Evolutionary conservation across 2,888 invertebrate species (phyloP), one percentile per base, ranked within the genome.

Genomic region (Philaethria dido): DNA sequence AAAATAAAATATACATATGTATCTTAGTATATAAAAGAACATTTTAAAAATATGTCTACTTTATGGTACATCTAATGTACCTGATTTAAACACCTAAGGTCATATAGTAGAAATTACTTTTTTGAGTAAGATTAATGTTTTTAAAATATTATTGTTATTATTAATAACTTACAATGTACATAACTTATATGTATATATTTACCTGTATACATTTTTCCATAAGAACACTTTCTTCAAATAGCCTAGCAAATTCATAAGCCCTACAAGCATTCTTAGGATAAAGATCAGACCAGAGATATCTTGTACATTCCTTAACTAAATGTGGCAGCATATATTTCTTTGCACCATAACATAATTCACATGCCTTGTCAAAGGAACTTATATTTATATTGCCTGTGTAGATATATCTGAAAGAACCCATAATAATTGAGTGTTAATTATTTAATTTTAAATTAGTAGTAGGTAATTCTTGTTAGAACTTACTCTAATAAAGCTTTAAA

Each of bases 271-370:
- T 97, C 77, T 95, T 95, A 0, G 97, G 95, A 68, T 95, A 94
- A 44, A 96, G 84, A 81, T 96, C 96, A 0, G 96, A 95, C 97
- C 97, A 97, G n/a, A 97, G 88, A 78, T 95, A 97, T 71, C 95
- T 94, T 0, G 97, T 97, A 80, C 97, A 97, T 75, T 96, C 95
- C 72, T 97, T 95, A 0, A 97, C 96, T 9, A 97, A 92, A 83
- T 96, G 95, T 0, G 97, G 97, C 64, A 97, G 83, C 96, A 97
- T 96, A 77, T 97, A 97, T 79, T 97, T 97, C 79, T 97, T 97
- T 11, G 97, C 97, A 64, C 96, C 97, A 82, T 97, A 97, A 80
- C 97, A 97, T 42, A 97, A 83, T 77, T 97, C 97, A 82, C 97
- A 97, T 0, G 97, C 97, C 79, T 97, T 95, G 77, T 97, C 97